Base-by-base conservation (phyloP, 2,113 vertebrate genomes). In the Sula dactylatra region DNA sequence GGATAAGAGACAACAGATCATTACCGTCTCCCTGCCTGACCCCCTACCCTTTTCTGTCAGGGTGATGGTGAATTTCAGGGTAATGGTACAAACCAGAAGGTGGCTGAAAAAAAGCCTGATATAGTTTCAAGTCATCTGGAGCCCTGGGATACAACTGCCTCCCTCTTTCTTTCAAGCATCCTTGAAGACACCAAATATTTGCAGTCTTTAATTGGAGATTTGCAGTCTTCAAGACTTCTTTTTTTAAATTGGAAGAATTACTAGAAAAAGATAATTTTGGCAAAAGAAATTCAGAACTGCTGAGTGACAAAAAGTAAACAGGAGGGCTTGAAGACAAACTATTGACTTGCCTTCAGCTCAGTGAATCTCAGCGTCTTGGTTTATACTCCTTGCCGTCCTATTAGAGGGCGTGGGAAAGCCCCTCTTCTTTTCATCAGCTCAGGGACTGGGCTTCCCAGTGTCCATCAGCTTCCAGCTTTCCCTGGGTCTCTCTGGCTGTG, bases 401-500 rank as follows among this genome's bases (percentile, higher is more conserved):
- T 4, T 29, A 86, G 54, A 61, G 22, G 10, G 42, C 54, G 72
- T 1, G 0, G 42, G 14, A 70, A 83, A 86, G 27, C 3, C 31
- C 17, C 13, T 70, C 49, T 49, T 59, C 14, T 61, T 76, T 91
- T 38, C 67, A 49, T 27, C 44, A 54, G 32, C 26, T 45, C 54
- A 52, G 14, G 13, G 20, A 10, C 55, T 56, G n/a, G n/a, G 24
- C 32, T 88, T 80, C 22, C 15, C 22, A 18, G 29, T 21, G 38
- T 32, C 17, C 34, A 6, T 34, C 34, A 67, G 21, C 32, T 86
- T 64, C 44, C 71, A 72, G 7, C 15, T 45, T 65, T 52, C 19
- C 20, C 20, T 1, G 3, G 8, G 19, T 45, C 21, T 77, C 14
- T 10, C 7, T 2, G 1, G n/a, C n/a, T 64, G 9, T 38, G 38